Percentiles rank a stretch among this genome's conserved stretches.
phyloP scores from a whole-genome alignment of 2,797 vertebrate genomes.

The Myotis pilosus region DNA sequence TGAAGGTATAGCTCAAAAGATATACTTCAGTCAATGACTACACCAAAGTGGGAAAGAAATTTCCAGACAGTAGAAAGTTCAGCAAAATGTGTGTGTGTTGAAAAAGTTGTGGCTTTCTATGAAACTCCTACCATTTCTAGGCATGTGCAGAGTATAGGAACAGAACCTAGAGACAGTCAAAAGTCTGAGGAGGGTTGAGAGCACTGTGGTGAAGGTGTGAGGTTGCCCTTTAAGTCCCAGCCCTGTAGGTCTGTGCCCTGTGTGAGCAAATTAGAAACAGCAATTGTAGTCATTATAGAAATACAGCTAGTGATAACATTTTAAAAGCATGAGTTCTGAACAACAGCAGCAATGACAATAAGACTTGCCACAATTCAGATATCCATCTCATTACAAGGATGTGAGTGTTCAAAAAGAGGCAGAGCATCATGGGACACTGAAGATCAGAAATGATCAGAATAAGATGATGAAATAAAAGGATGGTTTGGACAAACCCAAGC shows the following conservation, averaged over 20 bases:
- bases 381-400: background rate
- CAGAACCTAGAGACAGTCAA: background rate
- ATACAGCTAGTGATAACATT: slow-evolving; percentile 17
- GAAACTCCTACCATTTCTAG: background rate
- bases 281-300: background rate
- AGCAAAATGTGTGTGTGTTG: background rate
- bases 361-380: background rate
- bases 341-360: background rate
- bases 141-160: background rate
- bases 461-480: slow-evolving; percentile 39
- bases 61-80: slow-evolving; percentile 48
- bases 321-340: background rate
- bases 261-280: slow-evolving; percentile 48
- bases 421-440: slow-evolving; percentile 3
- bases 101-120: background rate
- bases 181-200: background rate
- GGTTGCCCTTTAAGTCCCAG: background rate
- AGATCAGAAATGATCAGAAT: background rate
- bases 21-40: background rate
- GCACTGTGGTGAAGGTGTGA: background rate
- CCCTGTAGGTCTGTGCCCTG: background rate
- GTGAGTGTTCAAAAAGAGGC: background rate
- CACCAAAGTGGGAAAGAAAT: slow-evolving; percentile 2
- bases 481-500: slow-evolving; percentile 1
- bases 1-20: slow-evolving; percentile 8